Evolutionary conservation across 37 sponge, comb jelly and placozoan species (phyloP), one percentile per base, ranked within the genome.

Genomic region (Aphrocallistes beatrix): DNA sequence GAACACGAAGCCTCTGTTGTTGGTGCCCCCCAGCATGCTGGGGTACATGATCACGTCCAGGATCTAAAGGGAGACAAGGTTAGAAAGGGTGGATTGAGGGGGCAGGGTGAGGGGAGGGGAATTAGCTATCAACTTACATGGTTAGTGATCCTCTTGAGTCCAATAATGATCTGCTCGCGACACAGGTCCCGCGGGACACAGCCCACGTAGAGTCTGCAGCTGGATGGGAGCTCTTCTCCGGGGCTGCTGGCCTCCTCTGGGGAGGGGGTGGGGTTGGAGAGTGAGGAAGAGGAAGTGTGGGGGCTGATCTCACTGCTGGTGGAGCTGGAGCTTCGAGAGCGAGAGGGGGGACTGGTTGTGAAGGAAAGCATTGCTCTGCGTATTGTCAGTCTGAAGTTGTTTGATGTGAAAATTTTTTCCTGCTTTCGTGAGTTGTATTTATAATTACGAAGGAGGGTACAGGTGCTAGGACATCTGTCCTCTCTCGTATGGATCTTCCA

Each of bases 1-100:
- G 48, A 84, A 84, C 34, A 84, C 85, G 23, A 51, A 84, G 9
- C 85, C 85, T 42, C 85, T 40, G 32, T 84, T 84, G 34, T 60
- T 60, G 34, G 75, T 60, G 32, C 75, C 75, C 3, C 75, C 75
- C 34, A 60, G 75, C 75, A 60, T 60, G 75, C 75, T 60, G 28
- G 75, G 75, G 75, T 60, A 60, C 75, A 60, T 60, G 10, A 60
- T 60, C 28, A 60, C 75, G 75, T 60, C 75, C 10, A 60, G 28
- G n/a, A 60, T 19, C 75, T 60, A 60, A 19, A 60, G 34, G n/a
- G 75, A 60, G 25, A 60, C 17, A 60, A 13, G n/a, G 25, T 25
- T 3, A 60, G n/a, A 19, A 60, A 32, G 17, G 8, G 8, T 60
- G n/a, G n/a, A n/a, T n/a, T n/a, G n/a, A n/a, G n/a, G n/a, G n/a